Base-by-base conservation (phyloP, 2,888 invertebrate genomes). In the Pachymerium ferrugineum region DNA sequence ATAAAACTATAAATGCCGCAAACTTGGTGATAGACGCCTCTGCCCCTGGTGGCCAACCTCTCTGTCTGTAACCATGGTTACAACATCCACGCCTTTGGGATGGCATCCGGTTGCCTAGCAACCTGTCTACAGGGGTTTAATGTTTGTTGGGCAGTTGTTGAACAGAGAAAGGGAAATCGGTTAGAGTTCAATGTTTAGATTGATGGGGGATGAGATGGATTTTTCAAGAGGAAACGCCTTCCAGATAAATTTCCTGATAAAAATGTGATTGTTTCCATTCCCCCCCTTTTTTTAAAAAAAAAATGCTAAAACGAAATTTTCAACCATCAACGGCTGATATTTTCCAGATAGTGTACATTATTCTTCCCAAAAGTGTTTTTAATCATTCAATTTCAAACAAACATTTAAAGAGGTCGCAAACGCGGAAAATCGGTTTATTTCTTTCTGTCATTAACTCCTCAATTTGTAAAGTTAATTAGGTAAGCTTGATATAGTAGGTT, bases 1-100 rank as follows among this genome's bases (percentile, higher is more conserved):
- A 47, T 47, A 47, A 47, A 47, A 47, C 47, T 47, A 47, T 47
- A 47, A 47, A 47, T 47, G 47, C 47, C 47, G 22, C 47, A 47
- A 47, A 47, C 47, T 47, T 47, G 47, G 19, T 47, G 47, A 47
- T 47, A 47, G 47, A 47, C 47, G 47, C 47, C 47, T 47, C 47
- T 47, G 47, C 47, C 47, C 47, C 47, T 47, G 47, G 47, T 47
- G 47, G 10, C 47, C 47, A 47, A 47, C 47, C 47, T 47, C 47
- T 47, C n/a, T 42, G 47, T 47, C 47, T 47, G 47, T 47, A 22
- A 8, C 47, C 47, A 47, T 47, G 47, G 47, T 22, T 22, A 47
- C 47, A 22, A 47, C 47, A 47, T 47, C 47, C 47, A 47, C 47
- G 47, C 47, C 47, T 47, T 22, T 5, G 47, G 47, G 22, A 47